phyloP scores from a whole-genome alignment of 1,140 invertebrate species.

The Hesperophylax magnus region DNA sequence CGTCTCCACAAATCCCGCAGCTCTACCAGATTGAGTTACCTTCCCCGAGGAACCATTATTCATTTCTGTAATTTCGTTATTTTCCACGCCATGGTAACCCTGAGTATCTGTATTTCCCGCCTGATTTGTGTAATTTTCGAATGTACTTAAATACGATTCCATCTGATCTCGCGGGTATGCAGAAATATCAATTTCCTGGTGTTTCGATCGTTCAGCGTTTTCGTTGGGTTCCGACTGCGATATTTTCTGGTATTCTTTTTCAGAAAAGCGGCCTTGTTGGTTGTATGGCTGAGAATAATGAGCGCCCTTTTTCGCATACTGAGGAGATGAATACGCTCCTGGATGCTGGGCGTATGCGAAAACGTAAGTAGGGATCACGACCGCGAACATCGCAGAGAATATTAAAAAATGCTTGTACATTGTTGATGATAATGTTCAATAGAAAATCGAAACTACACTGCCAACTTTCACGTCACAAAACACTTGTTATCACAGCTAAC shows the following conservation, averaged over 20 bases:
- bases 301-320: slow-evolving; percentile 68
- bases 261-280: slow-evolving; percentile 43
- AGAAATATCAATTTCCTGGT: slow-evolving; percentile 50
- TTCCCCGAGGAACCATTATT: slow-evolving; percentile 59
- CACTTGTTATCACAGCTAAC: too few species aligned
- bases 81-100: slow-evolving; percentile 46
- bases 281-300: slow-evolving; percentile 47
- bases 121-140: slow-evolving; percentile 33
- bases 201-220: slow-evolving; percentile 47
- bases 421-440: neutral
- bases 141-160: slow-evolving; percentile 23
- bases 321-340: slow-evolving; percentile 68
- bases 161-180: slow-evolving; percentile 10
- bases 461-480: too few species aligned
- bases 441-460: too few species aligned
- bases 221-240: slow-evolving; percentile 23
- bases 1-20: slow-evolving; percentile 67
- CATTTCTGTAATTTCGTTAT: slow-evolving; percentile 62
- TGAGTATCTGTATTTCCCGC: neutral
- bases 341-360: slow-evolving; percentile 62
- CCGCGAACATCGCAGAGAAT: neutral
- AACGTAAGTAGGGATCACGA: neutral
- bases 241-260: slow-evolving; percentile 52
- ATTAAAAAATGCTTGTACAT: neutral
- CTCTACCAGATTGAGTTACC: slow-evolving; percentile 59